Base-by-base conservation (phyloP, 2,888 invertebrate genomes). In the Amphipoea lucens region DNA sequence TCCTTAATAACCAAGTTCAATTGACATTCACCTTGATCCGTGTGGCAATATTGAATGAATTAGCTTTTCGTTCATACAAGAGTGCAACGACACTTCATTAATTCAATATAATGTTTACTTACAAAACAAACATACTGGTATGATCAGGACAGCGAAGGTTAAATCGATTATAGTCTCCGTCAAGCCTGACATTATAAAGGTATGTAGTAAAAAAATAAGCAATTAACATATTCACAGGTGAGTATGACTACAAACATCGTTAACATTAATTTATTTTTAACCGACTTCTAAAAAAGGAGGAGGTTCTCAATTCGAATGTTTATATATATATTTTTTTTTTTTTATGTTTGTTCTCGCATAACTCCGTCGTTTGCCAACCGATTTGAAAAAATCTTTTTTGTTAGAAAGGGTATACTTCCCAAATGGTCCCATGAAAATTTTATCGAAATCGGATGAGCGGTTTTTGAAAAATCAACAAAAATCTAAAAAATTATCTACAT, bases 61-160 rank as follows among this genome's bases (percentile, higher is more conserved):
- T 54, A 69, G 4, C 12, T 72, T 75, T 62, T 70, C 40, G n/a
- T 60, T 65, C 5, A 51, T 20, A 75, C 51, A 23, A 51, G 54
- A 73, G 85, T 81, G 72, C 83, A 81, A 57, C 29, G 68, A 80
- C 71, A 45, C n/a, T 51, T 62, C 14, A 67, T 68, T 65, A 29
- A 74, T 62, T 71, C 6, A 71, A 60, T 63, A 71, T 66, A 73
- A 83, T 54, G 2, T 69, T 66, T 73, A 51, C 14, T 69, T n/a
- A 60, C 7, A 60, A 73, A 73, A 73, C 17, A 65, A 69, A 73
- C 29, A 54, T n/a, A 29, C 7, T 54, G 7, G 14, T 69, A 20
- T 72, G 20, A 36, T 69, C 54, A 62, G 36, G 29, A 54, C 36
- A 14, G n/a, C 9, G 9, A 69, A 76, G 40, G 48, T 71, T 67